Evolutionary conservation across 1,140 invertebrate genomes (phyloP).

Genomic region (Zaprionus ghesquierei): DNA sequence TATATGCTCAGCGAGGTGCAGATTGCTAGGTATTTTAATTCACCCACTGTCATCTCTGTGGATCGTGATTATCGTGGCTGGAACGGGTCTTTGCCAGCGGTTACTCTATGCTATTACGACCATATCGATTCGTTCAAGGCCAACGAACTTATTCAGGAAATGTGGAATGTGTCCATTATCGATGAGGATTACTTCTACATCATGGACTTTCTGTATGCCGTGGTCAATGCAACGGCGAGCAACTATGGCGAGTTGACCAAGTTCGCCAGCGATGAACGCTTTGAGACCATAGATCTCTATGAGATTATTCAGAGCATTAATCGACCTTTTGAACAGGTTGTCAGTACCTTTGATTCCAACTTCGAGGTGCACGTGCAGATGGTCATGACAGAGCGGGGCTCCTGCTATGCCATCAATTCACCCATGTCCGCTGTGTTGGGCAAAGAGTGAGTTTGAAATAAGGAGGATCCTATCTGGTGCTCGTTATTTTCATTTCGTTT

Average conservation of each 20-base stretch:
- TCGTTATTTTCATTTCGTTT: neutral
- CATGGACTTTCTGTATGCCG: constrained; percentile 81
- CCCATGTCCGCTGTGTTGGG: constrained; percentile 68
- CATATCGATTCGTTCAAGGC: constrained; percentile 82
- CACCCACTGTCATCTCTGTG: constrained; percentile 87
- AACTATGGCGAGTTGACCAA: constrained; percentile 79
- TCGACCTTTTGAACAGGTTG: constrained; percentile 82
- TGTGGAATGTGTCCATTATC: constrained; percentile 73
- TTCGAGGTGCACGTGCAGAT: constrained; percentile 82
- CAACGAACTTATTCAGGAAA: constrained; percentile 71
- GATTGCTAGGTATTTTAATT: constrained; percentile 81
- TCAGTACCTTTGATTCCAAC: constrained; percentile 82
- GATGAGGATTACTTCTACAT: constrained; percentile 81
- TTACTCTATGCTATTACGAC: constrained; percentile 84
- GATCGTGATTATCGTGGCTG: constrained; percentile 87
- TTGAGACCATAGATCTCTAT: constrained; percentile 79
- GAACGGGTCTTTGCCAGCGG: constrained; percentile 86
- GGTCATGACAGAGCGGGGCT: constrained; percentile 86
- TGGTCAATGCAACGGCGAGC: constrained; percentile 81
- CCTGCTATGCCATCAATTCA: constrained; percentile 87
- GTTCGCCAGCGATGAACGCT: constrained; percentile 82
- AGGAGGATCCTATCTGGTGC: neutral
- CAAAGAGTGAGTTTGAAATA: constrained; percentile 47
- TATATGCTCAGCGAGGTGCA: constrained; percentile 58
- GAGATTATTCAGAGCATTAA: constrained; percentile 78